Evolutionary conservation across 2,113 vertebrate species (phyloP).

Genomic region (Passer domesticus): DNA sequence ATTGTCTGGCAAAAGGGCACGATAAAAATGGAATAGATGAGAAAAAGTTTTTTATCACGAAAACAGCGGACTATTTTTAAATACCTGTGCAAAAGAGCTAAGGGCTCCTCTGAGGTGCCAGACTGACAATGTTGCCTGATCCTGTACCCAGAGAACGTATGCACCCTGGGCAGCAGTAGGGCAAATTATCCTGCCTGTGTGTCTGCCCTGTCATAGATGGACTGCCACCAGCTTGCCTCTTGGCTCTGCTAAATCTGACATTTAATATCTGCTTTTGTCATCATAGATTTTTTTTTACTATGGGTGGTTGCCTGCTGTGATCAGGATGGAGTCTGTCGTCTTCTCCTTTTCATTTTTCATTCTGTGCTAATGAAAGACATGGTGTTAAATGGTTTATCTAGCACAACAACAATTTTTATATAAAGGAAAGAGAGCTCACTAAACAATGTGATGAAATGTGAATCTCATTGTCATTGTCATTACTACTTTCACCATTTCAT

Average conservation of each 20-base stretch:
- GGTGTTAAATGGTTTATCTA: not conserved
- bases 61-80: not conserved
- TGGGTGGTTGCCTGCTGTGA: not conserved
- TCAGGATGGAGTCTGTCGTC: not conserved
- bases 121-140: not conserved
- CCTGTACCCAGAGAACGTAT: not conserved
- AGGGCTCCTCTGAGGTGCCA: not conserved
- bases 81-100: not conserved
- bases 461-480: not conserved
- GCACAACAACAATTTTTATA: not conserved
- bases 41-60: not conserved
- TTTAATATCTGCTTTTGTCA: not conserved
- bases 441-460: not conserved
- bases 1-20: not conserved
- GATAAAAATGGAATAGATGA: not conserved
- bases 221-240: not conserved
- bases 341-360: not conserved
- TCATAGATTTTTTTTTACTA: not conserved
- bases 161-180: not conserved
- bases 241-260: not conserved
- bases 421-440: not conserved
- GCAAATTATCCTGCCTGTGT: accelerated
- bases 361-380: not conserved
- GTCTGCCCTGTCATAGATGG: not conserved
- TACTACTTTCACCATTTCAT: not conserved